These are phyloP conservation scores for Hippopotamus amphibius DNA, from an alignment of 2,113 vertebrate species.

Conservation along the genomic window DNA sequence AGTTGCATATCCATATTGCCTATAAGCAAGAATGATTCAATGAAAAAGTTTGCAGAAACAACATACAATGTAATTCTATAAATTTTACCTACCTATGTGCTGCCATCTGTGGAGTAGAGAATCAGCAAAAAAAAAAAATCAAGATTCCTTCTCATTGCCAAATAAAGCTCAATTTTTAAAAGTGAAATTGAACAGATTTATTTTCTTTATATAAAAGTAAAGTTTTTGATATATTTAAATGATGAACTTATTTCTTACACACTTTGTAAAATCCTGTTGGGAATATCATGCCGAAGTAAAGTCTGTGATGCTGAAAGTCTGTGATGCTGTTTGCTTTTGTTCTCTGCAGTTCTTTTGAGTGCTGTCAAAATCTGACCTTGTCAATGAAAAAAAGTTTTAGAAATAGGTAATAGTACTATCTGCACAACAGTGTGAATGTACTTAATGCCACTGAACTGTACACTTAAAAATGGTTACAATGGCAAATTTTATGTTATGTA, in stretches of 20 bases:
- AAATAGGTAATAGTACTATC: neutral
- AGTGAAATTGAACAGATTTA: neutral
- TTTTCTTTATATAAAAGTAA: slow-evolving; percentile 16
- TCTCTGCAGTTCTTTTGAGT: neutral
- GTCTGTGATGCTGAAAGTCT: neutral
- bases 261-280: neutral
- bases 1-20: neutral
- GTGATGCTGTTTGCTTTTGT: neutral
- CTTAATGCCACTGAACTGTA: neutral
- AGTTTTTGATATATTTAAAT: neutral
- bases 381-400: neutral
- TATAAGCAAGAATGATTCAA: neutral
- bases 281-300: neutral
- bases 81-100: neutral
- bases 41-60: neutral
- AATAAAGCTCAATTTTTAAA: slow-evolving; percentile 6
- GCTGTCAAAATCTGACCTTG: neutral
- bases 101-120: neutral
- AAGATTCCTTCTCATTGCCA: neutral
- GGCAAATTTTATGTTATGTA: neutral
- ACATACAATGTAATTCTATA: neutral
- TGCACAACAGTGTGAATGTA: neutral
- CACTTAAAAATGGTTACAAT: neutral
- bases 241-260: neutral
- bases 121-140: neutral